A percentile compares a stretch with the other conserved stretches of the same genome.
Evolutionary conservation across 2,113 vertebrate species (phyloP).

Genomic region (Trachemys scripta): DNA sequence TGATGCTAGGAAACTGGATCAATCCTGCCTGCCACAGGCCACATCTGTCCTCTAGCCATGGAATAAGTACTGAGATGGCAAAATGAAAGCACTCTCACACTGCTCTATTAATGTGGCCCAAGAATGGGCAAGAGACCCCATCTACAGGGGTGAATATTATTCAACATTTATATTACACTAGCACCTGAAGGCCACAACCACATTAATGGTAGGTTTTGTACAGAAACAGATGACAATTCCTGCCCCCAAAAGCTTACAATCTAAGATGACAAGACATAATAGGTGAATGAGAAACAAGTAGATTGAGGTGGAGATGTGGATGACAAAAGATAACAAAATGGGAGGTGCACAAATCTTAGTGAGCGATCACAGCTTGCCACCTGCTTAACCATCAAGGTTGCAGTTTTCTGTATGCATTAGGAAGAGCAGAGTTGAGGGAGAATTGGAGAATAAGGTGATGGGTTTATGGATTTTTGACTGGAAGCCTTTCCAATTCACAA

Average conservation of each 20-base stretch:
- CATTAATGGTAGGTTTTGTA: not conserved
- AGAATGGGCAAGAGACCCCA: not conserved
- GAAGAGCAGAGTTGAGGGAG: not conserved
- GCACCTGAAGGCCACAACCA: not conserved
- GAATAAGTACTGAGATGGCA: fast-evolving
- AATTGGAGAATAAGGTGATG: not conserved
- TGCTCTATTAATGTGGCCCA: not conserved
- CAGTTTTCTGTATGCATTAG: not conserved
- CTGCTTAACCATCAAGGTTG: not conserved
- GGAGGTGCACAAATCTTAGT: not conserved
- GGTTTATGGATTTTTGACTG: not conserved
- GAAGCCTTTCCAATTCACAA: not conserved
- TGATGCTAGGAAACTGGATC: not conserved
- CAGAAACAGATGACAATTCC: not conserved
- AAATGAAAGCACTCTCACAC: not conserved
- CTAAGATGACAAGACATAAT: not conserved
- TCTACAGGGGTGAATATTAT: not conserved
- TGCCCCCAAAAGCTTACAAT: not conserved
- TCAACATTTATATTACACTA: not conserved
- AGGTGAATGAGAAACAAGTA: not conserved
- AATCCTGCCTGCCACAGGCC: not conserved
- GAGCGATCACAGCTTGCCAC: not conserved
- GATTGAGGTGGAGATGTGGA: not conserved
- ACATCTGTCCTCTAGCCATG: not conserved
- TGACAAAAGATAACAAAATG: not conserved